Percentiles rank a stretch among this genome's conserved stretches.
These are phyloP conservation scores for Lacanobia oleracea DNA, from an alignment of 2,888 invertebrate species.

Conservation along the genomic window DNA sequence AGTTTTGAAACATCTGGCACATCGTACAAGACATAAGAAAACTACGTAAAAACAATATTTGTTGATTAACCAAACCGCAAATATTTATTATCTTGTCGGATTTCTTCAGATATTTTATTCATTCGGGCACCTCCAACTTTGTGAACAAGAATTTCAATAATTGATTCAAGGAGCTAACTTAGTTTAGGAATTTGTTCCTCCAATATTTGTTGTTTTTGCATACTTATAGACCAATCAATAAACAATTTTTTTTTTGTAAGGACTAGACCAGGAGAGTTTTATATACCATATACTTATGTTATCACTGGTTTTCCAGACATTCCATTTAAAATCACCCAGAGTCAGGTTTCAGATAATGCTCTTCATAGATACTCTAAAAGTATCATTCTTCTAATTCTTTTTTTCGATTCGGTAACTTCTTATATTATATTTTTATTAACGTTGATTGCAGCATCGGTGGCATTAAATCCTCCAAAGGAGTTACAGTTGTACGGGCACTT, in stretches of 20 bases:
- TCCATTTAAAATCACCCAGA: background rate
- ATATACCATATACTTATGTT: background rate
- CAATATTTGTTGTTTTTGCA: conserved; percentile 46
- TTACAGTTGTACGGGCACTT: too few species aligned
- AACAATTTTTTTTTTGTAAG: background rate
- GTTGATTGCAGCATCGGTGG: too few species aligned
- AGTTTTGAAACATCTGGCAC: too few species aligned
- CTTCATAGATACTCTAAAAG: too few species aligned
- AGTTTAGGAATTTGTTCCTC: conserved; percentile 21
- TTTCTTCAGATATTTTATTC: conserved; percentile 18
- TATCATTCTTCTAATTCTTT: too few species aligned
- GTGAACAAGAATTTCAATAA: conserved; percentile 41
- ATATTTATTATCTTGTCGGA: background rate
- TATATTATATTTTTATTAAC: too few species aligned
- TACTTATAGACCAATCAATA: background rate
- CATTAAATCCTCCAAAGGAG: too few species aligned
- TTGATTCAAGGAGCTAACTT: conserved; percentile 39
- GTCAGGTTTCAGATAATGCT: too few species aligned
- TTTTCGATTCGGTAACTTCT: too few species aligned
- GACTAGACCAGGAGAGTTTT: background rate
- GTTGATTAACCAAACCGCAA: background rate
- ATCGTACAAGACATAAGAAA: too few species aligned
- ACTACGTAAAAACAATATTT: background rate
- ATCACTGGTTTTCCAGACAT: background rate
- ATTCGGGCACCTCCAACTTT: conserved; percentile 20